Base-by-base conservation (phyloP, 2,888 invertebrate species). In the Athetis lepigone region DNA sequence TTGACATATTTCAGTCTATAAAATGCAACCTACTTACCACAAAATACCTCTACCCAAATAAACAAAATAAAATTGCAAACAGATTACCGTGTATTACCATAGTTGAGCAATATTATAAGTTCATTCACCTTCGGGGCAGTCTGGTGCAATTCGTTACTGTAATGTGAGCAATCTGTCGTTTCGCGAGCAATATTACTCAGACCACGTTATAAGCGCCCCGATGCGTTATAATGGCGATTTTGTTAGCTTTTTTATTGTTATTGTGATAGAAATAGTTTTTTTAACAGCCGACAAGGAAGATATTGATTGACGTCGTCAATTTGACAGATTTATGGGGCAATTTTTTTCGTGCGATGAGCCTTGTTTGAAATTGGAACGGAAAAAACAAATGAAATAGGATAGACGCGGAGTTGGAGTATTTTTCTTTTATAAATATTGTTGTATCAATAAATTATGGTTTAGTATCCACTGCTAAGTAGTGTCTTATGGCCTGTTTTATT, bases 111-210 rank as follows among this genome's bases (percentile, higher is more conserved):
- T 70, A 65, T 65, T 72, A 75, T 58, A 76, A 78, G 93, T 90
- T 90, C 90, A 88, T 86, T 80, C 84, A 92, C 92, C 91, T 91
- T 68, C 67, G 40, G 80, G 77, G 72, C 83, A 79, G 93, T 92
- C 92, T 92, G 83, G 83, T 75, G 88, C 90, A 81, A 93, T 94
- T 91, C 88, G 89, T 94, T 90, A 92, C 87, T 82, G 88, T 93
- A 93, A 94, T 94, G 91, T 85, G 70, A 77, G 91, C 93, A 92
- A 94, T 94, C 90, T 92, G 92, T 94, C 92, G 90, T 85, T 86
- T 82, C 84, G 79, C 85, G 83, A 83, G 80, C 83, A 59, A 71
- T 61, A 81, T 80, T 67, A 81, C 83, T 88, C 85, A 84, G 75
- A 74, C 79, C 78, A 69, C 80, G 78, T 84, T 88, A 81, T 82